Evolutionary conservation across 30 jellyfish, hydroid and myxozoan genomes (phyloP).

Genomic region (Cassiopea andromeda): DNA sequence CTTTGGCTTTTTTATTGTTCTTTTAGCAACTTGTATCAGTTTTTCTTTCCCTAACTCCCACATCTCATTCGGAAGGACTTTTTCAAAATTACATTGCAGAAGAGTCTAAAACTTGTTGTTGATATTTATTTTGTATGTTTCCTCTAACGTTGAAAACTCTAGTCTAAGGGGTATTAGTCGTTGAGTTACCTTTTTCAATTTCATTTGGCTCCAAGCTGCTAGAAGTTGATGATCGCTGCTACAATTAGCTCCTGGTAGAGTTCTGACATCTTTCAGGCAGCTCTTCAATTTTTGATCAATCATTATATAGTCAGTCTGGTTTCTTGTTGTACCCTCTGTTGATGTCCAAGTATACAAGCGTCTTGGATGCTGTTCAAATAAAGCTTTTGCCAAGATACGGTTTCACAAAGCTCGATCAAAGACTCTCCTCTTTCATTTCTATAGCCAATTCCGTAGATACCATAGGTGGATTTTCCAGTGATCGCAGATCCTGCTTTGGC

Average conservation of each 20-base stretch:
- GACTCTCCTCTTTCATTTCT: conserved; percentile 50
- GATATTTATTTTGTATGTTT: background rate
- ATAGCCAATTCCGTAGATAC: conserved; percentile 25
- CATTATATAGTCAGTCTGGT: conserved; percentile 42
- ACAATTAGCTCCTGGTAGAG: conserved; percentile 55
- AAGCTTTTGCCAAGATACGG: conserved; percentile 10
- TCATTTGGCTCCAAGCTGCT: conserved; percentile 6
- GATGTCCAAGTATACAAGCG: conserved; percentile 29
- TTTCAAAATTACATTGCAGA: background rate
- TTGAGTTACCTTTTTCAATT: conserved; percentile 24
- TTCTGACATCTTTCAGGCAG: conserved; percentile 17
- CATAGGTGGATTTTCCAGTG: background rate
- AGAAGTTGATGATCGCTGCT: conserved; percentile 60
- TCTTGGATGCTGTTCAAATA: conserved; percentile 44
- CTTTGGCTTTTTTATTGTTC: conserved; percentile 5
- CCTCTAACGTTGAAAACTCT: background rate
- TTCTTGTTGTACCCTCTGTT: conserved; percentile 4
- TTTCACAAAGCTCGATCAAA: conserved; percentile 24
- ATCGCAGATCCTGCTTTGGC: conserved; percentile 16
- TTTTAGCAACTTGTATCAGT: background rate
- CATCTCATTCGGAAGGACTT: background rate
- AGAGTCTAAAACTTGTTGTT: conserved; percentile 1
- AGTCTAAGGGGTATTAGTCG: conserved; percentile 24
- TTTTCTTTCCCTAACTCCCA: conserved; percentile 16
- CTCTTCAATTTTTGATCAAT: conserved; percentile 20